Conservation (phyloP, 2,888 invertebrate species). For the Drosophila borborema region DNA sequence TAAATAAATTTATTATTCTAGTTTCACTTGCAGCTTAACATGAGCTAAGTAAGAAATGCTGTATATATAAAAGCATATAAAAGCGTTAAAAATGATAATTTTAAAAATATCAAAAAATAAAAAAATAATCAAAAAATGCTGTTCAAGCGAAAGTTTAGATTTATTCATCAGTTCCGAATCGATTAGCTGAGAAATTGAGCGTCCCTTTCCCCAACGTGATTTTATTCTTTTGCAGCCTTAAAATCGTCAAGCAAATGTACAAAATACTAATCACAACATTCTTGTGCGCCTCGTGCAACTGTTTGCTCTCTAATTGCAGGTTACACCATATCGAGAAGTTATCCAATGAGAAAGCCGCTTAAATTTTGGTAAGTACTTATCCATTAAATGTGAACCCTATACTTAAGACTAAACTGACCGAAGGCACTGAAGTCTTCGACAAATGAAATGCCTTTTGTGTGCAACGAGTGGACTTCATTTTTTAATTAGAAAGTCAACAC, state of each 20-base stretch:
- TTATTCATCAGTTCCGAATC: background rate
- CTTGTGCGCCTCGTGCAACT: constrained; percentile 76
- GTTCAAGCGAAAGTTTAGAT: constrained; percentile 9
- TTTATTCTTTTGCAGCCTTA: constrained; percentile 50
- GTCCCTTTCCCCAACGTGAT: constrained; percentile 1
- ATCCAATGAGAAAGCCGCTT: constrained; percentile 85
- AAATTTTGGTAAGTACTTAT: constrained; percentile 82
- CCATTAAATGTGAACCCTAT: background rate
- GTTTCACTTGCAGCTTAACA: constrained; percentile 55
- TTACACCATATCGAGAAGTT: constrained; percentile 85
- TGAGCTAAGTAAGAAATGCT: constrained; percentile 15
- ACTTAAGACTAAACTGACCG: constrained; percentile 39
- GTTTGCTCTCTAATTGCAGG: constrained; percentile 80
- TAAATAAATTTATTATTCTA: background rate
- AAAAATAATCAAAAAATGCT: background rate
- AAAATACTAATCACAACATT: constrained; percentile 78
- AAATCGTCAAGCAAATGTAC: constrained; percentile 41
- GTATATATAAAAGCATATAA: constrained; percentile 45
- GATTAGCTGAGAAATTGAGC: constrained; percentile 6
- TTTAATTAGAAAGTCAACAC: constrained; percentile 76
- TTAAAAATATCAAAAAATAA: constrained; percentile 1
- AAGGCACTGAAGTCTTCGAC: constrained; percentile 26
- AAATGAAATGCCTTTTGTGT: constrained; percentile 58
- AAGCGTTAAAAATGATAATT: constrained; percentile 45
- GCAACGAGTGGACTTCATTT: constrained; percentile 65